Percentiles rank a stretch among this genome's conserved stretches.
Conservation (phyloP, 1,140 invertebrate species). For the Procambarus virginalis region DNA sequence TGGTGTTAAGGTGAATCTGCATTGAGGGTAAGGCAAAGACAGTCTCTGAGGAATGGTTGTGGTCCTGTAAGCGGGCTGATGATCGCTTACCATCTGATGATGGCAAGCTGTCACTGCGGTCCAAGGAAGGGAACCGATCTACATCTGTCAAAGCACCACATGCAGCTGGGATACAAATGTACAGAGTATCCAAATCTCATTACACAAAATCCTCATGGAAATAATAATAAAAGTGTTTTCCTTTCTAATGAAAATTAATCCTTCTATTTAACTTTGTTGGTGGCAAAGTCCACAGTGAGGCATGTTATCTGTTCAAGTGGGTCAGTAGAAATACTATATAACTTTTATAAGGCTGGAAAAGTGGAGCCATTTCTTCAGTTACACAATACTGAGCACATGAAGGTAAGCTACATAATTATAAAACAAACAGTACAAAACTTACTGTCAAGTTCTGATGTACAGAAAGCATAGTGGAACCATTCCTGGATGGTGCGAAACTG, state of each 20-base stretch:
- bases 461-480: slow-evolving; percentile 98
- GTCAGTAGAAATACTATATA: too few relatives aligned
- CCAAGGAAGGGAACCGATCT: slow-evolving; percentile 90
- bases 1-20: slow-evolving; percentile 93
- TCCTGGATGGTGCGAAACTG: slow-evolving; percentile 95
- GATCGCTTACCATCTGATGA: slow-evolving; percentile 71
- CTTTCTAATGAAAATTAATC: too few relatives aligned
- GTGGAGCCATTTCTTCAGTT: too few relatives aligned
- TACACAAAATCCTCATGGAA: background rate
- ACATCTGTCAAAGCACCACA: slow-evolving; percentile 80
- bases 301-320: too few relatives aligned
- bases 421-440: slow-evolving; percentile 70
- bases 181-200: background rate
- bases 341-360: too few relatives aligned
- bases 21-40: slow-evolving; percentile 95
- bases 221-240: too few relatives aligned
- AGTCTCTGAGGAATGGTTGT: slow-evolving; percentile 92
- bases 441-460: slow-evolving; percentile 93
- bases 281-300: too few relatives aligned
- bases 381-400: too few relatives aligned
- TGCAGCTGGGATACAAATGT: slow-evolving; percentile 2
- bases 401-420: background rate
- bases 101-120: slow-evolving; percentile 72
- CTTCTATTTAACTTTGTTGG: too few relatives aligned
- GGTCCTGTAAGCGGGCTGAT: slow-evolving; percentile 81